A percentile compares a stretch with the other conserved stretches of the same genome.
Conservation (phyloP, 2,113 vertebrate genomes). For the Psittacara wagleri region DNA sequence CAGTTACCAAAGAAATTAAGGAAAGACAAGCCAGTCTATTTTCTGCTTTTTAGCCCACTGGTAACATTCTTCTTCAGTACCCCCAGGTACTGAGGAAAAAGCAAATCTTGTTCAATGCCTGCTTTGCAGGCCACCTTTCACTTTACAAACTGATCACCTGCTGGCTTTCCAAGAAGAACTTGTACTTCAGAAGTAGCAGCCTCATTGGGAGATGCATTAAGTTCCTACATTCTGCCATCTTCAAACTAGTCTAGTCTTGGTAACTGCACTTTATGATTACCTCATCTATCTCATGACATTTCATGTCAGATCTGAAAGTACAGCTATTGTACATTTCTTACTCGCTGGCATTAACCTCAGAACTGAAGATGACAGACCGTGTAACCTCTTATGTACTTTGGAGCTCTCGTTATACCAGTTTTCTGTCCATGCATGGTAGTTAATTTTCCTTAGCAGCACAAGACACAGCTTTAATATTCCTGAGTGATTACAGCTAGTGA, state of each 20-base stretch:
- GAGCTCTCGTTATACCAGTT: neutral
- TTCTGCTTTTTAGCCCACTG: neutral
- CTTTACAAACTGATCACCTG: neutral
- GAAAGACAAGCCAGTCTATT: neutral
- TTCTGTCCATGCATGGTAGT: neutral
- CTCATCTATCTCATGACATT: slow-evolving; percentile 57
- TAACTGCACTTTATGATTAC: slow-evolving; percentile 47
- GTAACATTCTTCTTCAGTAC: neutral
- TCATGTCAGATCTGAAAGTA: slow-evolving; percentile 48
- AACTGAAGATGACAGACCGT: slow-evolving; percentile 16
- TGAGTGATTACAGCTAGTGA: slow-evolving; percentile 35
- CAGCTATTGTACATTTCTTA: slow-evolving; percentile 20
- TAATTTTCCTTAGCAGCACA: slow-evolving; percentile 1
- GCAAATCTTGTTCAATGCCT: neutral
- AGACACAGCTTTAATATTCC: slow-evolving; percentile 25
- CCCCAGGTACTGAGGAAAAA: neutral
- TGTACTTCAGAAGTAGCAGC: neutral
- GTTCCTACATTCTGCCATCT: neutral
- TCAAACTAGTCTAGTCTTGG: neutral
- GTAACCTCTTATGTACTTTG: slow-evolving; percentile 12
- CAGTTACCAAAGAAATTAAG: neutral
- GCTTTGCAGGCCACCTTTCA: neutral
- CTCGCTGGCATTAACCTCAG: slow-evolving; percentile 39
- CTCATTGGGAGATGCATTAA: slow-evolving; percentile 16
- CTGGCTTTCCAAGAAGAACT: neutral